Evolutionary conservation across 2,113 vertebrate genomes (phyloP), one percentile per base, ranked within the genome.

Genomic region (Psilopogon haemacephalus): DNA sequence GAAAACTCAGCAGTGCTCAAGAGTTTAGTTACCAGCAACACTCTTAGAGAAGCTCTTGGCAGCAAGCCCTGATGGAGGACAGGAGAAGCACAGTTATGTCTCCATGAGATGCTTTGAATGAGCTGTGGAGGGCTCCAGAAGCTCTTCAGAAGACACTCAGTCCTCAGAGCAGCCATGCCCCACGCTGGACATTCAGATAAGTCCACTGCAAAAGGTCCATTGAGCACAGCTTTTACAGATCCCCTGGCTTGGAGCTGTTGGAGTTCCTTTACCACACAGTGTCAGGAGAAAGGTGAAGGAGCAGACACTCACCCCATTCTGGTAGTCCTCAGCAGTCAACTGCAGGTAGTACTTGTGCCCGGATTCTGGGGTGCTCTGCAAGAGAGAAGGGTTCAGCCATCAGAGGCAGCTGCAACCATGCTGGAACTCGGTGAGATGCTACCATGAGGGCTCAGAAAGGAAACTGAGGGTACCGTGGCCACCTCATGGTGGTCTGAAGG

Each of bases 331-430:
- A 1, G 97, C 96, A 46, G 94, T 97, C 86, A 98, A 98, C 24
- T 92, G 94, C 91, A 98, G 32, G 74, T 97, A 96, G 5, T 96
- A 97, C 87, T 96, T 95, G 62, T 73, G 76, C 16, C 96, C 97
- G 4, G 87, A 55, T 50, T 83, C 89, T 15, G 93, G 91, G 55
- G 94, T 95, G 35, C 27, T 18, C 98, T 98, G 96, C 6, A 97
- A 97, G 28, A 97, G 15, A 96, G 23, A 24, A 80, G 54, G 42
- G 17, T 24, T 54, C 19, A 67, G 54, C 27, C 26, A 10, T 38
- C 48, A 58, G 59, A 5, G 30, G 23, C 19, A 8, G 23, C 70
- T 8, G 4, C 3, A 67, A 32, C 37, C 0, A 1, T 15, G 6
- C 55, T 35, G 37, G 9, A 9, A 6, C 38, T 11, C 5, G 11